Evolutionary conservation across 2,888 invertebrate genomes (phyloP).

Genomic region (Opisthograptis luteolata): DNA sequence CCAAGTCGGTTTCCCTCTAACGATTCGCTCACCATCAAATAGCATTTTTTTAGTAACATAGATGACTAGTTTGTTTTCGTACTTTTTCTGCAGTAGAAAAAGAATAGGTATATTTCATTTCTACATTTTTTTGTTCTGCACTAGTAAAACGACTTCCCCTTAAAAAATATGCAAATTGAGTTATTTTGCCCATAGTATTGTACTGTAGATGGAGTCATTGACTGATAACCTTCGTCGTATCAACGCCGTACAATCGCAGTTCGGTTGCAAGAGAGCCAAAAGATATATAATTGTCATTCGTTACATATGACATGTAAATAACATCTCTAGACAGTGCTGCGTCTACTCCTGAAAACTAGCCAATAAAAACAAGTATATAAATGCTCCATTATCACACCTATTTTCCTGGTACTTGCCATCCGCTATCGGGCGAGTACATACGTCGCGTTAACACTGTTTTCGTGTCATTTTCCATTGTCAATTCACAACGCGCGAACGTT

Average conservation of each 20-base stretch:
- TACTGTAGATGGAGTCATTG: slow-evolving; percentile 13
- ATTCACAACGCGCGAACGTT: slow-evolving; percentile 69
- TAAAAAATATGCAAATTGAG: background rate
- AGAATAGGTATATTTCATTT: too few species aligned
- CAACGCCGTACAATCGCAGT: slow-evolving; percentile 2
- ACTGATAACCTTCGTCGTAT: slow-evolving; percentile 18
- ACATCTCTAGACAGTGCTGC: background rate
- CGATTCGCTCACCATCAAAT: too few species aligned
- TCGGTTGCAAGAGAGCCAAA: slow-evolving; percentile 1
- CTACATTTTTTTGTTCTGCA: too few species aligned
- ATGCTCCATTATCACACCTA: slow-evolving; percentile 66
- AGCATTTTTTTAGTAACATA: too few species aligned
- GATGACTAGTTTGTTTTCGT: too few species aligned
- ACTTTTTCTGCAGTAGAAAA: too few species aligned
- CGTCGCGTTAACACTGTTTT: slow-evolving; percentile 51
- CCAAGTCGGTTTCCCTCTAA: too few species aligned
- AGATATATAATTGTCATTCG: background rate
- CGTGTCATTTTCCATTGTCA: slow-evolving; percentile 74
- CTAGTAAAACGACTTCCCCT: too few species aligned
- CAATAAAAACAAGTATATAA: slow-evolving; percentile 42
- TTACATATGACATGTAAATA: background rate
- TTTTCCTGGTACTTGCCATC: slow-evolving; percentile 67
- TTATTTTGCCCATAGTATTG: slow-evolving; percentile 2
- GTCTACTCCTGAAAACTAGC: slow-evolving; percentile 11
- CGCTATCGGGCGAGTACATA: slow-evolving; percentile 61